Evolutionary conservation across 2,888 invertebrate genomes (phyloP).

Genomic region (Pristionchus maxplancki): DNA sequence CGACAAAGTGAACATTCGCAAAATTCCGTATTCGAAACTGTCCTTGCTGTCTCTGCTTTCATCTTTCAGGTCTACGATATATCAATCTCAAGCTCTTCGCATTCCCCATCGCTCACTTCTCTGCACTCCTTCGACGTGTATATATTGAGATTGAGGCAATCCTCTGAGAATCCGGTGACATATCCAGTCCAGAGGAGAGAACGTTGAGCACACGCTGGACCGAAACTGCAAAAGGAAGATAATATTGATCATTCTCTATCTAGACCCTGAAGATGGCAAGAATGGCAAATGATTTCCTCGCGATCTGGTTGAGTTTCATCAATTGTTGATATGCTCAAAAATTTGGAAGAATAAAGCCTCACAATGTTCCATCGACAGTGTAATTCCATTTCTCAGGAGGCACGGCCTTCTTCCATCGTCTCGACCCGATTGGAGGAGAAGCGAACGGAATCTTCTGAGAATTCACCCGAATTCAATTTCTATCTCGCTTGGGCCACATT

Average conservation of each 20-base stretch:
- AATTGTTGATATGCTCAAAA: neutral
- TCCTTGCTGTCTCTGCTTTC: too few species aligned
- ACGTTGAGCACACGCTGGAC: slow-evolving; percentile 11
- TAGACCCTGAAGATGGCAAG: too few species aligned
- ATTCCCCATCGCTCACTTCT: neutral
- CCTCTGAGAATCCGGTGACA: slow-evolving; percentile 17
- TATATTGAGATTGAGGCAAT: slow-evolving; percentile 44
- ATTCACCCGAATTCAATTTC: too few species aligned
- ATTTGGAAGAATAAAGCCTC: neutral
- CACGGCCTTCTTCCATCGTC: slow-evolving; percentile 38
- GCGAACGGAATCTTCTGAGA: slow-evolving; percentile 37
- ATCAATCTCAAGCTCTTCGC: too few species aligned
- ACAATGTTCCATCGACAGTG: slow-evolving; percentile 42
- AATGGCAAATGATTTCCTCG: too few species aligned
- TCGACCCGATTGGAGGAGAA: neutral
- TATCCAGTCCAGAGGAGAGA: neutral
- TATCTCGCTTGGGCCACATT: too few species aligned
- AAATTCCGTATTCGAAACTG: neutral
- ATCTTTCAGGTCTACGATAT: too few species aligned
- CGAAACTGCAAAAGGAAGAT: slow-evolving; percentile 43
- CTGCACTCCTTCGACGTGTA: slow-evolving; percentile 31
- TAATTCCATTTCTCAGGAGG: slow-evolving; percentile 7
- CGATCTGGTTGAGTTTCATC: neutral
- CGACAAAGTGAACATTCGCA: too few species aligned
- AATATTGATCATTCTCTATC: too few species aligned